A percentile compares a stretch with the other conserved stretches of the same genome.
Evolutionary conservation across 2,888 invertebrate genomes (phyloP).

Genomic region (Synergus itoensis): DNA sequence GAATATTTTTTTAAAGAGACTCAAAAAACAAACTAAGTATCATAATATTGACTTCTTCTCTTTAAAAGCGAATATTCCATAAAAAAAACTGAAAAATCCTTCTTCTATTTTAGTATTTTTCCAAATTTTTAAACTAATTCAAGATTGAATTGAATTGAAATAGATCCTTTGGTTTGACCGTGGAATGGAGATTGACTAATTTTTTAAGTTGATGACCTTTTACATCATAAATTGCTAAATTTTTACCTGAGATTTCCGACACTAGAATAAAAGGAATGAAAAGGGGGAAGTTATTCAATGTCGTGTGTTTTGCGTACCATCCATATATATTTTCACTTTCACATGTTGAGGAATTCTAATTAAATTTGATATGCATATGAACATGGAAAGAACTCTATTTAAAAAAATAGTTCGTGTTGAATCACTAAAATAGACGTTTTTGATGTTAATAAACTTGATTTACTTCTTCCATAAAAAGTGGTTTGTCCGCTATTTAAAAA

Average conservation of each 20-base stretch:
- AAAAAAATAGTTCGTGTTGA: neutral
- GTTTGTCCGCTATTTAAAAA: neutral
- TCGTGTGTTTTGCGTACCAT: neutral
- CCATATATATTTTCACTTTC: neutral
- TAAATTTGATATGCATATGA: neutral
- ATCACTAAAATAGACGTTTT: neutral
- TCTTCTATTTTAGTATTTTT: neutral
- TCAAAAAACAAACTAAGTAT: neutral
- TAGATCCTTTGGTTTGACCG: neutral
- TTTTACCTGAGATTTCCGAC: neutral
- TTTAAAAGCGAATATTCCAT: neutral
- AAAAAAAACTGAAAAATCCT: neutral
- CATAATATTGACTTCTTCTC: neutral
- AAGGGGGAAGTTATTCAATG: neutral
- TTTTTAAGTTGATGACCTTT: neutral
- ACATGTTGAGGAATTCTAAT: neutral
- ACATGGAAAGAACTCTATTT: neutral
- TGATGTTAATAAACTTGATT: neutral
- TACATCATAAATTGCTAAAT: neutral
- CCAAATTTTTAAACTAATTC: neutral
- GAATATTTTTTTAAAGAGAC: neutral
- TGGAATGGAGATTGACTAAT: neutral
- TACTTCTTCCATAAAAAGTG: neutral
- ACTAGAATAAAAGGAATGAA: neutral
- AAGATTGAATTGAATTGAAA: neutral